These are phyloP conservation scores for Loriculus beryllinus DNA, from an alignment of 2,797 vertebrate genomes.

Conservation along the genomic window DNA sequence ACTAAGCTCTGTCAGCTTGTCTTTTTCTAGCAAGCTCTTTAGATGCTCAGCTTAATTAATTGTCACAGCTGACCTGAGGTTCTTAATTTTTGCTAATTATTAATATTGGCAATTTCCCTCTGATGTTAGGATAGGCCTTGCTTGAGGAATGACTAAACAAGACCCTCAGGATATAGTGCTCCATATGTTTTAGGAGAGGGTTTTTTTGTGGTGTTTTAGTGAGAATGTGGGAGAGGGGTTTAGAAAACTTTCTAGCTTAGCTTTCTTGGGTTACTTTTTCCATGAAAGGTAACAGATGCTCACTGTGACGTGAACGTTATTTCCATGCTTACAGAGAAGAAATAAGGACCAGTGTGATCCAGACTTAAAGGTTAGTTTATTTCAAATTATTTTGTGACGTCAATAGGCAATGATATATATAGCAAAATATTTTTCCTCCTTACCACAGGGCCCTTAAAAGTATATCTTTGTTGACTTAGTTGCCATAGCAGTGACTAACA, in stretches of 20 bases:
- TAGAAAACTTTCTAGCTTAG: slow-evolving; percentile 29
- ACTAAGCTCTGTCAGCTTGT: neutral
- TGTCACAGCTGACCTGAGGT: neutral
- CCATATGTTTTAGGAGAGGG: neutral
- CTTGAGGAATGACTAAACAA: neutral
- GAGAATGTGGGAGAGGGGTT: neutral
- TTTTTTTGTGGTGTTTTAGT: neutral
- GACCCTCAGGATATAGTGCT: neutral
- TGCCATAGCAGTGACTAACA: slow-evolving; percentile 60
- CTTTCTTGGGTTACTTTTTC: slow-evolving; percentile 32
- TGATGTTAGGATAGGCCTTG: neutral
- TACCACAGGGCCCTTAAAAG: slow-evolving; percentile 55
- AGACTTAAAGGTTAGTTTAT: slow-evolving; percentile 65
- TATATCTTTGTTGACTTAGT: slow-evolving; percentile 61
- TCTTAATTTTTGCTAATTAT: slow-evolving; percentile 35
- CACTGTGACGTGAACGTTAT: slow-evolving; percentile 37
- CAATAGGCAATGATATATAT: slow-evolving; percentile 57
- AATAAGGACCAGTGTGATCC: neutral
- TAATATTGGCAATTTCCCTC: neutral
- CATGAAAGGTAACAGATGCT: slow-evolving; percentile 57
- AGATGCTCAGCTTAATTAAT: neutral
- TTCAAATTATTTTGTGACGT: slow-evolving; percentile 60
- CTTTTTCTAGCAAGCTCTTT: neutral
- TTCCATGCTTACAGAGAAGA: slow-evolving; percentile 43
- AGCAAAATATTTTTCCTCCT: slow-evolving; percentile 67